Percentiles rank a stretch among this genome's conserved stretches.
Evolutionary conservation across 2,888 invertebrate species (phyloP).

Genomic region (Caenorhabditis sulstoni): DNA sequence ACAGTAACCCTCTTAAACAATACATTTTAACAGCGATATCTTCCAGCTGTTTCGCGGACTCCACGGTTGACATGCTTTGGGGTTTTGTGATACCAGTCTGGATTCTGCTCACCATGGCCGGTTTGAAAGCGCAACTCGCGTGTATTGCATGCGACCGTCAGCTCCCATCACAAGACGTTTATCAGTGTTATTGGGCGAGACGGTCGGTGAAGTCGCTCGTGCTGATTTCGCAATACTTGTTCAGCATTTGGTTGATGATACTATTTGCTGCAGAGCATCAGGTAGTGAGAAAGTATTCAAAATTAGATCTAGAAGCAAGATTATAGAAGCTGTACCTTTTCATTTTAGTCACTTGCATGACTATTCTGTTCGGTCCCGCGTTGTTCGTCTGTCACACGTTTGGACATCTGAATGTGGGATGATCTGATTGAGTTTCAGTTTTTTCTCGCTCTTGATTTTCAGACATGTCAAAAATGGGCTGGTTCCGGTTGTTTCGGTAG

Average conservation of each 20-base stretch:
- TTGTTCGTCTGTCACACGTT: slow-evolving; percentile 67
- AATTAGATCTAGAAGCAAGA: not conserved
- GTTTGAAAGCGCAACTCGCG: slow-evolving; percentile 65
- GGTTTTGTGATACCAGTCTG: slow-evolving; percentile 71
- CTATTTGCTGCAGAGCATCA: slow-evolving; percentile 64
- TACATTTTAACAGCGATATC: not conserved
- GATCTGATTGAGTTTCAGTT: too few species aligned
- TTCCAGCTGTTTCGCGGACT: slow-evolving; percentile 67
- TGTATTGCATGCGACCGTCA: slow-evolving; percentile 69
- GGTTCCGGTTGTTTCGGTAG: slow-evolving; percentile 54
- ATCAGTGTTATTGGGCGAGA: slow-evolving; percentile 69
- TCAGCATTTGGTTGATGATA: slow-evolving; percentile 62
- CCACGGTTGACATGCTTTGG: slow-evolving; percentile 67
- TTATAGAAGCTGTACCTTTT: slow-evolving; percentile 63
- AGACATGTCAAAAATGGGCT: slow-evolving; percentile 68
- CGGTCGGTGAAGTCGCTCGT: slow-evolving; percentile 60
- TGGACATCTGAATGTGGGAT: slow-evolving; percentile 64
- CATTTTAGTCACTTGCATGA: slow-evolving; percentile 44
- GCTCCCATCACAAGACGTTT: slow-evolving; percentile 58
- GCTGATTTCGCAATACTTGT: slow-evolving; percentile 50
- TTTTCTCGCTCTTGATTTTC: slow-evolving; percentile 12
- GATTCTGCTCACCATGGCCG: slow-evolving; percentile 59
- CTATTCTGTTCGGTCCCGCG: slow-evolving; percentile 64
- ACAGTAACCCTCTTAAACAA: slow-evolving; percentile 37
- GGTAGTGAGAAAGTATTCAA: slow-evolving; percentile 5